These are phyloP conservation scores for Xanthorhoe spadicearia DNA, from an alignment of 2,888 invertebrate genomes.

Conservation along the genomic window DNA sequence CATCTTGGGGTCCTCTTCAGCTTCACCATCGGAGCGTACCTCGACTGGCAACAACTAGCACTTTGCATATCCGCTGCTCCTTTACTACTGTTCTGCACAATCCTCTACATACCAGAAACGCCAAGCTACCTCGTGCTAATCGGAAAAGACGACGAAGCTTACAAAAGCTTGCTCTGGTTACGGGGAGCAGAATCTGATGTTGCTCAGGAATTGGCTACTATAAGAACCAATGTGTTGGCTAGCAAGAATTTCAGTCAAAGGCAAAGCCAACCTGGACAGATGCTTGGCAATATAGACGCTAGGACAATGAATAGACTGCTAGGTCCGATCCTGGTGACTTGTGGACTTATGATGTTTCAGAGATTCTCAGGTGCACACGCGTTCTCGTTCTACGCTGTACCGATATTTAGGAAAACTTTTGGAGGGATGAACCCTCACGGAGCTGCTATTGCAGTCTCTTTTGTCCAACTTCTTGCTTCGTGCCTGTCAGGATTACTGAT, in stretches of 20 bases:
- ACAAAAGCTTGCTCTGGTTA: conserved; percentile 90
- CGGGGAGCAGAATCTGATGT: conserved; percentile 93
- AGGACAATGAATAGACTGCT: conserved; percentile 78
- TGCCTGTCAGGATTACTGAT: conserved; percentile 92
- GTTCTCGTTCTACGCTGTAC: conserved; percentile 93
- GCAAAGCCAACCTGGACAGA: conserved; percentile 74
- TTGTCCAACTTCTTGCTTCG: conserved; percentile 93
- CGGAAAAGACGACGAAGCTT: conserved; percentile 88
- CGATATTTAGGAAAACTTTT: conserved; percentile 93
- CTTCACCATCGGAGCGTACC: conserved; percentile 92
- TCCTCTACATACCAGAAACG: conserved; percentile 94
- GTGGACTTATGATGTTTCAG: conserved; percentile 95
- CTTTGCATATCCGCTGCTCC: conserved; percentile 92
- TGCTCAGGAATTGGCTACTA: conserved; percentile 88
- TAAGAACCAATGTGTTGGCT: conserved; percentile 88
- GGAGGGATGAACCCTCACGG: conserved; percentile 92
- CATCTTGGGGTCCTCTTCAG: conserved; percentile 94
- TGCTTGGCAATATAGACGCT: conserved; percentile 73
- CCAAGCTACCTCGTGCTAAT: conserved; percentile 92
- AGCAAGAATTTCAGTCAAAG: conserved; percentile 81
- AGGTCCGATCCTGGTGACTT: conserved; percentile 92
- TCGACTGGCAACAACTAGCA: conserved; percentile 94
- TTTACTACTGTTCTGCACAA: conserved; percentile 89
- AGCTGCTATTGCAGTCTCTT: conserved; percentile 93
- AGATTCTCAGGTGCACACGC: conserved; percentile 93